These are phyloP conservation scores for Rhingia rostrata DNA, from an alignment of 2,888 invertebrate species.

Conservation along the genomic window DNA sequence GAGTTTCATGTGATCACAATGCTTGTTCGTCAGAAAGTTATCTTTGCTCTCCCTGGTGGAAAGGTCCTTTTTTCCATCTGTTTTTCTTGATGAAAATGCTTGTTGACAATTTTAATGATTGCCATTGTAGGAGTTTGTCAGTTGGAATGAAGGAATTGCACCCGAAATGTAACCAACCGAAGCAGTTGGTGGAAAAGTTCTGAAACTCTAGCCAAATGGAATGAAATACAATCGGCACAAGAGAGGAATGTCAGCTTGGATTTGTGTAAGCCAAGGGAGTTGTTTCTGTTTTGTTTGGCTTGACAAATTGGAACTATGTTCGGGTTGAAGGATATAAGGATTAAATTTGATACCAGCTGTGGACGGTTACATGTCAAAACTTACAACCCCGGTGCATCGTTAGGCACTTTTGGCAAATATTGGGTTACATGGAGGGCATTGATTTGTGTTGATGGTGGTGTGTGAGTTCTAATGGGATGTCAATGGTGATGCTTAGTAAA, in stretches of 20 bases:
- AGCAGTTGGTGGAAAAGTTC: slow-evolving; percentile 45
- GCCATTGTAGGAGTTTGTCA: slow-evolving; percentile 24
- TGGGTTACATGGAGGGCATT: slow-evolving; percentile 1
- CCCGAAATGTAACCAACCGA: slow-evolving; percentile 38
- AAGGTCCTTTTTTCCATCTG: slow-evolving; percentile 3
- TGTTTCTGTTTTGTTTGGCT: slow-evolving; percentile 16
- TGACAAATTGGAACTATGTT: slow-evolving; percentile 4
- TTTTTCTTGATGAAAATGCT: slow-evolving; percentile 36
- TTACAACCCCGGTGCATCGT: slow-evolving; percentile 6
- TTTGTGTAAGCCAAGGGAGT: slow-evolving; percentile 35
- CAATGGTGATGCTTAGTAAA: too few relatives aligned
- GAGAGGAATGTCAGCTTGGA: slow-evolving; percentile 34
- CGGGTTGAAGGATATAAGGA: slow-evolving; percentile 1
- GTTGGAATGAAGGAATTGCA: background rate
- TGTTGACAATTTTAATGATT: slow-evolving; percentile 63
- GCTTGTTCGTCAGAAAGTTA: slow-evolving; percentile 46
- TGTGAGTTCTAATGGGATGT: too few relatives aligned
- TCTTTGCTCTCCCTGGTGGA: background rate
- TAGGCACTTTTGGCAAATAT: background rate
- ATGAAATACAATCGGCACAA: slow-evolving; percentile 26
- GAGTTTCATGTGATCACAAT: slow-evolving; percentile 48
- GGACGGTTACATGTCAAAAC: slow-evolving; percentile 18
- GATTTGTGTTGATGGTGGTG: background rate
- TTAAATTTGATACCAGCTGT: slow-evolving; percentile 63
- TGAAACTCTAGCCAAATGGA: slow-evolving; percentile 54